Base-by-base conservation (phyloP, 2,888 invertebrate genomes). In the Colletes collaris region DNA sequence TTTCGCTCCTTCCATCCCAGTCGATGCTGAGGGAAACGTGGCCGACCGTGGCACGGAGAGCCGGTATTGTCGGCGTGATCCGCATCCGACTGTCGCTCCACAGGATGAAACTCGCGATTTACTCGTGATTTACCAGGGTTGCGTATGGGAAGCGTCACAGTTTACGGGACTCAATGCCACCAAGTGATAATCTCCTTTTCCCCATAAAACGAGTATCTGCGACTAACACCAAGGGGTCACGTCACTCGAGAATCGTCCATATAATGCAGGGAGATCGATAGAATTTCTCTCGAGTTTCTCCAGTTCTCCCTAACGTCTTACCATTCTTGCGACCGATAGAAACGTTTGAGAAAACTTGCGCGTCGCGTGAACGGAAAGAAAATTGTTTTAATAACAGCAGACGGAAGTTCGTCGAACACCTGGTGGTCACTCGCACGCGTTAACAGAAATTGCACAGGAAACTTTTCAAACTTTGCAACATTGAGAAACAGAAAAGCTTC, bases 1-100 rank as follows among this genome's bases (percentile, higher is more conserved):
- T 86, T 82, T 75, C 77, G 19, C 46, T 72, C 78, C 59, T 62
- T 63, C 70, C 40, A 56, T 71, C 37, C 70, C 53, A 46, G 8
- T 8, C 44, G 67, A 81, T 62, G 64, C 58, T 40, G 52, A 67
- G 64, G 73, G 64, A 68, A 74, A 58, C 65, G 79, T 37, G 70
- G 44, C 16, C 55, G 69, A 56, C 56, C 56, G 69, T 56, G 49
- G 13, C 27, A 50, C 50, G 55, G 10, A 11, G 46, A 16, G 37
- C 19, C 56, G 27, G 49, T 66, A 65, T 74, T 68, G 64, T 78
- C 67, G 40, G n/a, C 55, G 56, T 58, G 64, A 73, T 59, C 55
- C 50, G 44, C 56, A 27, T 74, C 60, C 58, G 62, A 56, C 50
- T 53, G 44, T 44, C 59, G 19, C n/a, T 52, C 56, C 19, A 16